Conservation (phyloP, 2,888 invertebrate genomes). For the Erebia aethiops region DNA sequence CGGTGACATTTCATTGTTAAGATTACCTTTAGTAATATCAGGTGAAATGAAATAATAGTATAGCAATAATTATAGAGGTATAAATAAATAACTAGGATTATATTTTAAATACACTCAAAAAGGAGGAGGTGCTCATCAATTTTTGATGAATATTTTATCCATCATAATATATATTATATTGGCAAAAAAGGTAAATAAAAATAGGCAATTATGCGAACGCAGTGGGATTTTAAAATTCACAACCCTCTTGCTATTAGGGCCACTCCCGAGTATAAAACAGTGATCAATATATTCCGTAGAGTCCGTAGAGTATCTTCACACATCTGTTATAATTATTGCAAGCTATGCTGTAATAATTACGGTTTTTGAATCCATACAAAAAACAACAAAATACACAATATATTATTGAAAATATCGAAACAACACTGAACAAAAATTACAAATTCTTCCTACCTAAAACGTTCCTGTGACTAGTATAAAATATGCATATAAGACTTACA, state of each 20-base stretch:
- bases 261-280: not conserved
- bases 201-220: not conserved
- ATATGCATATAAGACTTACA: no score
- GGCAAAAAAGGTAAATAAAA: not conserved
- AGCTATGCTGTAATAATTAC: no score
- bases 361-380: no score
- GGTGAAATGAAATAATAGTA: not conserved
- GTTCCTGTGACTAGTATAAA: no score
- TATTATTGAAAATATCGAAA: no score
- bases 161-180: not conserved
- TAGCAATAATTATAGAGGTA: not conserved
- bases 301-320: not conserved
- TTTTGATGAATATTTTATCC: not conserved
- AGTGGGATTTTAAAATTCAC: not conserved
- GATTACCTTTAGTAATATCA: conserved; percentile 1
- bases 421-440: no score
- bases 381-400: no score
- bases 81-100: not conserved
- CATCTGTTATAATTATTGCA: no score
- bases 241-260: not conserved
- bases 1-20: conserved; percentile 26
- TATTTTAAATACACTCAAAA: not conserved
- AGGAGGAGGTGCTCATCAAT: not conserved
- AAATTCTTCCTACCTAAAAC: no score
- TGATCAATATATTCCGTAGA: not conserved